Base-by-base conservation (phyloP, 2,888 invertebrate species). In the Glyphotaelius pellucidus region DNA sequence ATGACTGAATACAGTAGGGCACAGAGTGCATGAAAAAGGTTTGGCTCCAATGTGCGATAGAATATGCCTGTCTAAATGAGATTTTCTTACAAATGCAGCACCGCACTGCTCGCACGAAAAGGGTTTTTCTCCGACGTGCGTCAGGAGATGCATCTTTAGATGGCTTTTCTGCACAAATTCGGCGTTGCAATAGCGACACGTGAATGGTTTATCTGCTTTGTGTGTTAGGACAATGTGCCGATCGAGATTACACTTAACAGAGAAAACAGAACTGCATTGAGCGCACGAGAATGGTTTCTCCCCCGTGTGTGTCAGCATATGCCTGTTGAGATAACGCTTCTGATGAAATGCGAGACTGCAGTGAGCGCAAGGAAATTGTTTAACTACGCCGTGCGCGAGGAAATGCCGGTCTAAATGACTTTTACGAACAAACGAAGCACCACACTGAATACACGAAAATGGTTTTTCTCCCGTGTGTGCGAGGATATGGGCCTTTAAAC, bases 381-480 rank as follows among this genome's bases (percentile, higher is more conserved):
- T 83, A 19, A 31, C 32, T 14, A 19, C 19, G 19, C 15, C 32
- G 31, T 83, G 81, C 2, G 12, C 19, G 19, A 83, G 81, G 14
- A 30, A 32, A 83, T 83, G 81, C 32, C 30, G 5, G 7, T 30
- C 7, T 12, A 85, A 85, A 9, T 85, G 38, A n/a, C n/a, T 38
- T 85, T 85, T 85, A 7, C 35, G 25, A 35, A n/a, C 25, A 38
- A 35, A 85, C 38, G 32, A 42, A 19, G n/a, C 31, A 25, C n/a
- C n/a, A 38, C 85, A 85, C 12, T 85, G 35, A 12, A 38, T n/a
- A n/a, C 85, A 85, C 4, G 85, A 85, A 85, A 85, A 85, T n/a
- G 38, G 85, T 85, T 85, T 85, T 35, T 85, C 85, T 19, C 80
- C 35, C 3, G 86, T 90, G 31, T 90, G 90, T 7, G 31, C 42